These are phyloP conservation scores for Diplodus sargus DNA, from an alignment of 2,797 vertebrate species.

Conservation along the genomic window DNA sequence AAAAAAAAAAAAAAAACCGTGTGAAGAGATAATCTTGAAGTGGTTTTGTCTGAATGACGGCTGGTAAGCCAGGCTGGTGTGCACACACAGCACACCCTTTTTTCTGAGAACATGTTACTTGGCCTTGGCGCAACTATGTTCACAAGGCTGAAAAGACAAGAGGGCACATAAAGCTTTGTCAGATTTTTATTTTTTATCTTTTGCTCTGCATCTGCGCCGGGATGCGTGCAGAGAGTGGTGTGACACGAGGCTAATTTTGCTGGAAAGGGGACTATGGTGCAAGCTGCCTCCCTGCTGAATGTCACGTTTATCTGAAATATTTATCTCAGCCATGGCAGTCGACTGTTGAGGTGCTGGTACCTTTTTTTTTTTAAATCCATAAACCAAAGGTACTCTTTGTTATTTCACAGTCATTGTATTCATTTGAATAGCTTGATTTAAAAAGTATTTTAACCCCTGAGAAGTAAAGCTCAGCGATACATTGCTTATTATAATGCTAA, in stretches of 20 bases:
- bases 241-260: slow-evolving; percentile 47
- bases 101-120: slow-evolving; percentile 70
- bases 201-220: slow-evolving; percentile 23
- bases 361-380: slow-evolving; percentile 16
- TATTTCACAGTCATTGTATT: background rate
- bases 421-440: background rate
- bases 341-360: slow-evolving; percentile 24
- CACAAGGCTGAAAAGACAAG: slow-evolving; percentile 64
- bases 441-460: background rate
- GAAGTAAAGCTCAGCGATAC: too few relatives aligned
- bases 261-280: slow-evolving; percentile 35
- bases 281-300: slow-evolving; percentile 39
- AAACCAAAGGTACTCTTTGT: slow-evolving; percentile 1
- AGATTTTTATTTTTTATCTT: slow-evolving; percentile 51
- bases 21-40: slow-evolving; percentile 38
- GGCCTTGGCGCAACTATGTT: slow-evolving; percentile 62
- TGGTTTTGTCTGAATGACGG: slow-evolving; percentile 70
- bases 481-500: too few relatives aligned
- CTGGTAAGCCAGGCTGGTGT: slow-evolving; percentile 60
- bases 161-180: slow-evolving; percentile 52
- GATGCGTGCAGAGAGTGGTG: slow-evolving; percentile 20
- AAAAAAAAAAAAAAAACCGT: slow-evolving; percentile 16
- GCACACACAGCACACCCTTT: slow-evolving; percentile 65
- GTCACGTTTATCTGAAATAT: slow-evolving; percentile 52
- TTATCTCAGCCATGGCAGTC: slow-evolving; percentile 32